These are phyloP conservation scores for Sinocyclocheilus maitianheensis DNA, from an alignment of 2,113 vertebrate species.

Conservation along the genomic window DNA sequence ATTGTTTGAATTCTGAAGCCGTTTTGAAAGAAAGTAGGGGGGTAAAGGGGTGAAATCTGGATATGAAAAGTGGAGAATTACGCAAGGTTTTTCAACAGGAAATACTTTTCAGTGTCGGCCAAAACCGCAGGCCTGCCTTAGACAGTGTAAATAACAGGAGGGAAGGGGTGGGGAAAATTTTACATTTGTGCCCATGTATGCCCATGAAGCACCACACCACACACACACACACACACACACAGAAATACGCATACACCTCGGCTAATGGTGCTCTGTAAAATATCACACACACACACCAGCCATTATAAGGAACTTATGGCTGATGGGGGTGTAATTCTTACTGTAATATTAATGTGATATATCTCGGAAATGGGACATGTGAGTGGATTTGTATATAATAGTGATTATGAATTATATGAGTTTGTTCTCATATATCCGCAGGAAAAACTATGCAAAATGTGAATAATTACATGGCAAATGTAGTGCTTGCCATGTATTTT, in stretches of 20 bases:
- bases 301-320: constrained; percentile 18
- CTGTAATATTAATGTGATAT: constrained; percentile 5
- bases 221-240: constrained; percentile 37
- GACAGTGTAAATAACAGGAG: constrained; percentile 50
- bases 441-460: no score
- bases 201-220: constrained; percentile 27
- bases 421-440: no score
- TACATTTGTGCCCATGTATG: constrained; percentile 28
- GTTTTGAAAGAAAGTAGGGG: constrained; percentile 13
- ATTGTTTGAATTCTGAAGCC: constrained; percentile 28
- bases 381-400: constrained; percentile 1
- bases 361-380: constrained; percentile 25
- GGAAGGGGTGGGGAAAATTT: constrained; percentile 47
- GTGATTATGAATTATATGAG: not conserved
- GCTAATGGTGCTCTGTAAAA: constrained; percentile 31
- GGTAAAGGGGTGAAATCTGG: constrained; percentile 4
- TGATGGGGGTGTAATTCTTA: not conserved
- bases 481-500: not conserved
- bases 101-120: constrained; percentile 55
- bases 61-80: constrained; percentile 50
- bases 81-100: constrained; percentile 54
- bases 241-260: not conserved
- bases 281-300: constrained; percentile 43
- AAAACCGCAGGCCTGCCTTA: constrained; percentile 58
- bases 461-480: not conserved